These are phyloP conservation scores for Spinus olivaceus DNA, from an alignment of 2,797 vertebrate species.

Conservation along the genomic window DNA sequence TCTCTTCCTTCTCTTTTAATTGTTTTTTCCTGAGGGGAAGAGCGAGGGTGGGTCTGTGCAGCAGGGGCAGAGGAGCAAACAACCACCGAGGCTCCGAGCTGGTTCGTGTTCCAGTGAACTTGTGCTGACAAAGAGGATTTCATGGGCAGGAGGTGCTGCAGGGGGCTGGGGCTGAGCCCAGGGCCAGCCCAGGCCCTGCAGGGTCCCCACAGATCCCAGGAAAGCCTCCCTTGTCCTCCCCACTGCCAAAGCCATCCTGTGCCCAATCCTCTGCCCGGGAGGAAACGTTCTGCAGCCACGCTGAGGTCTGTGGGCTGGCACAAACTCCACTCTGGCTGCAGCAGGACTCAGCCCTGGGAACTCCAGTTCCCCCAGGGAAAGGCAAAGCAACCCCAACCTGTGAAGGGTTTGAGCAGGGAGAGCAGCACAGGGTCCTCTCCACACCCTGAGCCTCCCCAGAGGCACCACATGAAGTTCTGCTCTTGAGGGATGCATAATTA, in stretches of 20 bases:
- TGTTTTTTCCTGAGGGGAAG: neutral
- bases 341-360: neutral
- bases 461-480: neutral
- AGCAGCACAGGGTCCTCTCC: neutral
- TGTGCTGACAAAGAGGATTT: neutral
- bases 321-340: neutral
- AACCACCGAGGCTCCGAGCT: neutral
- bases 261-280: neutral
- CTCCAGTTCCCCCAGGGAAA: neutral
- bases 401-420: neutral
- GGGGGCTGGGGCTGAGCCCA: neutral
- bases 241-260: neutral
- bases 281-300: fast-evolving
- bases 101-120: slow-evolving; percentile 8
- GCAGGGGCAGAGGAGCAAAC: neutral
- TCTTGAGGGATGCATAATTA: neutral
- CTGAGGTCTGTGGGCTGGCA: fast-evolving
- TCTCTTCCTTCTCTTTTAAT: neutral
- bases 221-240: neutral
- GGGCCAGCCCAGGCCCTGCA: neutral
- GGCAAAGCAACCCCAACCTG: neutral
- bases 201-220: neutral
- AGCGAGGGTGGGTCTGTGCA: neutral
- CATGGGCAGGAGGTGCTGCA: neutral
- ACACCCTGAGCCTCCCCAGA: neutral